phyloP scores from a whole-genome alignment of 2,113 vertebrate genomes.

The Callorhinus ursinus region DNA sequence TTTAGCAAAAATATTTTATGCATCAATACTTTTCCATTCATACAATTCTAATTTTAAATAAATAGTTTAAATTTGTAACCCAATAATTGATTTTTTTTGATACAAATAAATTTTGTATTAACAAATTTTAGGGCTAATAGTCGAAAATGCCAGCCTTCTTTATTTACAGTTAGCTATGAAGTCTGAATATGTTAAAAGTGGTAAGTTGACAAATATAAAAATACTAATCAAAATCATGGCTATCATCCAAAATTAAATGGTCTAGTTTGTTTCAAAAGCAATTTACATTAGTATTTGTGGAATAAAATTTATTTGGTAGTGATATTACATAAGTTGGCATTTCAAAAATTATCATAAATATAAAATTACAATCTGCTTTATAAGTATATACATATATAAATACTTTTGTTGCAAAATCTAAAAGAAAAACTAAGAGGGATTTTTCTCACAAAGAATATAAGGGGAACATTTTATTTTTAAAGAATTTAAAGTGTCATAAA shows the following conservation, averaged over 20 bases:
- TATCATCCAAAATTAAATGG: neutral
- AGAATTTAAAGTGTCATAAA: neutral
- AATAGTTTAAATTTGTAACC: neutral
- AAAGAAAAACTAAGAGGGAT: neutral
- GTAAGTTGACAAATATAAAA: conserved; percentile 16
- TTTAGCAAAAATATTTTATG: neutral
- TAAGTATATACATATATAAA: neutral
- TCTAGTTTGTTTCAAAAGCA: neutral
- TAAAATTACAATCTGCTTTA: neutral
- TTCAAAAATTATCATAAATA: neutral
- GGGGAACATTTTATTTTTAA: neutral
- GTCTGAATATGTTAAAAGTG: neutral
- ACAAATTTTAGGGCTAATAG: conserved; percentile 32
- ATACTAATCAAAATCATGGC: neutral
- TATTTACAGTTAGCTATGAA: conserved; percentile 24
- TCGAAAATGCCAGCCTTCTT: neutral
- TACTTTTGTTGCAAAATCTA: neutral
- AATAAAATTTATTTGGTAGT: neutral
- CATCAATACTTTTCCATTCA: neutral
- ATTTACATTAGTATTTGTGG: neutral
- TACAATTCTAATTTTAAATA: conserved; percentile 25
- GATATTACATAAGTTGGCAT: neutral
- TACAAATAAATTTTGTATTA: conserved; percentile 36
- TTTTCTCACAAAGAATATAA: neutral
- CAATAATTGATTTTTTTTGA: conserved; percentile 47